Percentiles rank a stretch among this genome's conserved stretches.
Evolutionary conservation across 2,888 invertebrate species (phyloP).

Genomic region (Netelia inedita): DNA sequence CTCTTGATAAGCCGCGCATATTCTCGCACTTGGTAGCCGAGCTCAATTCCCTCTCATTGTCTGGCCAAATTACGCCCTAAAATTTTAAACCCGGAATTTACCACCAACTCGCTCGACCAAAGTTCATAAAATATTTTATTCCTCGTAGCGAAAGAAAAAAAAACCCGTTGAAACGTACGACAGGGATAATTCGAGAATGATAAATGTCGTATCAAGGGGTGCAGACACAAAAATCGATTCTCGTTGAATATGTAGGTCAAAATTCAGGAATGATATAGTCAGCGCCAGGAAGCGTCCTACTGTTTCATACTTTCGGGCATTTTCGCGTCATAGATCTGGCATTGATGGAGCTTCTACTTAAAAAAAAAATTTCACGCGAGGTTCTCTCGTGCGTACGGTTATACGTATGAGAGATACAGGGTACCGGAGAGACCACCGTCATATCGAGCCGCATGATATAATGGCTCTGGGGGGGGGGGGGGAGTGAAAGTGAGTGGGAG

Average conservation of each 20-base stretch:
- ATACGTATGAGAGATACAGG: background rate
- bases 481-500: background rate
- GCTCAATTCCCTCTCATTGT: slow-evolving; percentile 1
- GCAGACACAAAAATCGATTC: background rate
- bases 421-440: background rate
- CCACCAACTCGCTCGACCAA: too few species aligned
- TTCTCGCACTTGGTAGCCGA: slow-evolving; percentile 15
- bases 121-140: too few species aligned
- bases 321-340: slow-evolving; percentile 7
- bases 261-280: background rate
- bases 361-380: background rate
- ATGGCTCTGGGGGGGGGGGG: background rate
- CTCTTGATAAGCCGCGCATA: slow-evolving; percentile 50
- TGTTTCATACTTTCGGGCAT: slow-evolving; percentile 15
- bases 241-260: slow-evolving; percentile 1
- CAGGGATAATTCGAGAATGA: too few species aligned
- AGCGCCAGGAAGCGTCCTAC: background rate
- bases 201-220: background rate
- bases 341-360: slow-evolving; percentile 3
- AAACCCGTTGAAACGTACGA: too few species aligned
- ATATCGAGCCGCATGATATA: slow-evolving; percentile 27
- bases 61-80: too few species aligned
- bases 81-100: too few species aligned
- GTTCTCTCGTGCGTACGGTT: background rate
- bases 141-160: too few species aligned